phyloP scores from a whole-genome alignment of 2,113 vertebrate genomes.

The Aegithalos caudatus region DNA sequence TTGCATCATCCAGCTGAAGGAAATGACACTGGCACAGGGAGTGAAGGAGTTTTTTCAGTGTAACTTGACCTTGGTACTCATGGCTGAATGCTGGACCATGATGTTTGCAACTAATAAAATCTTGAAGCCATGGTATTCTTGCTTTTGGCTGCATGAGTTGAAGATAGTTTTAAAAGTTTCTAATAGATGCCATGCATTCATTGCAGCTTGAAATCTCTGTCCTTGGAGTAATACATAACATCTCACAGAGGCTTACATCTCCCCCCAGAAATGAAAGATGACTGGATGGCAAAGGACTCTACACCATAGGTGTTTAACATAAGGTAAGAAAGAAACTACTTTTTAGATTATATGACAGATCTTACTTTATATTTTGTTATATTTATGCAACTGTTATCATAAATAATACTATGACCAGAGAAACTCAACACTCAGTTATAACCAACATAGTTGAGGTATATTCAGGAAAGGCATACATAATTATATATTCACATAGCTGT shows the following conservation, averaged over 20 bases:
- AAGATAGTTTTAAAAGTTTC: neutral
- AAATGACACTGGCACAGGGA: neutral
- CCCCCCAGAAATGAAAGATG: neutral
- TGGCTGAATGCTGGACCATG: accelerated
- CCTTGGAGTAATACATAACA: neutral
- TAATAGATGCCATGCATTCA: neutral
- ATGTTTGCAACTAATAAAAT: neutral
- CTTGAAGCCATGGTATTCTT: neutral
- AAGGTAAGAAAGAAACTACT: neutral
- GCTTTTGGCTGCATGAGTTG: neutral
- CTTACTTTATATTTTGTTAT: neutral
- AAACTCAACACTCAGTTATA: neutral
- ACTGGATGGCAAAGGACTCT: neutral
- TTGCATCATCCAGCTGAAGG: neutral
- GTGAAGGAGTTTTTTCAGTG: neutral
- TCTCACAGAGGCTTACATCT: neutral
- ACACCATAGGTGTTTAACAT: neutral
- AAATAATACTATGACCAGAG: neutral
- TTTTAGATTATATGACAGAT: neutral
- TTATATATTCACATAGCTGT: neutral
- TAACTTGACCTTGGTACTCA: too few relatives aligned
- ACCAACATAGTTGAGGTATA: neutral
- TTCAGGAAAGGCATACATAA: neutral
- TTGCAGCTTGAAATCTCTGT: neutral
- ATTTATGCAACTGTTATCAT: neutral